These are phyloP conservation scores for Cryptus viduatorius DNA, from an alignment of 2,888 invertebrate species.

Conservation along the genomic window DNA sequence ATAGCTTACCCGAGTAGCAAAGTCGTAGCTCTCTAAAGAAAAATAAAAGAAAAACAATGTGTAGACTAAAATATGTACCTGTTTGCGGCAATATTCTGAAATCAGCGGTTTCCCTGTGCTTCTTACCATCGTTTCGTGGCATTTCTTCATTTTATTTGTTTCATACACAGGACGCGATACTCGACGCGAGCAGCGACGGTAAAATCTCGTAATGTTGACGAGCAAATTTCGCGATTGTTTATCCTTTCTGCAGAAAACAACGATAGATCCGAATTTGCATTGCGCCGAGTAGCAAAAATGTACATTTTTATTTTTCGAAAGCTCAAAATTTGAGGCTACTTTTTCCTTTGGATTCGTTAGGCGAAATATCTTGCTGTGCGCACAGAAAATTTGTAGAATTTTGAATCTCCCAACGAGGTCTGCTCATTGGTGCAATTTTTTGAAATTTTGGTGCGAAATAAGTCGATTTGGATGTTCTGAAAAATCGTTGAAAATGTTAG, in stretches of 20 bases:
- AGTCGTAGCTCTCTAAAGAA: conserved; percentile 59
- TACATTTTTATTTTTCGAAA: neutral
- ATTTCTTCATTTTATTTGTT: conserved; percentile 10
- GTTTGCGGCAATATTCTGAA: conserved; percentile 67
- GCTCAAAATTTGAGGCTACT: neutral
- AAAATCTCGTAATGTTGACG: neutral
- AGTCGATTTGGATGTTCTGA: conserved; percentile 11
- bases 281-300: neutral
- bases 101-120: conserved; percentile 47
- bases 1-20: conserved; percentile 62
- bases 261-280: neutral
- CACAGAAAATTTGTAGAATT: conserved; percentile 11
- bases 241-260: conserved; percentile 13
- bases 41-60: conserved; percentile 42
- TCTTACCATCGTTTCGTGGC: conserved; percentile 1
- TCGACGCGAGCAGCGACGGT: neutral
- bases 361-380: neutral
- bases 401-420: conserved; percentile 29
- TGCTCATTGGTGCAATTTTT: neutral
- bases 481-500: conserved; percentile 1
- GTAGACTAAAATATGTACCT: conserved; percentile 68
- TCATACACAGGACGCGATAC: conserved; percentile 30
- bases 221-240: neutral
- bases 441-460: conserved; percentile 6
- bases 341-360: neutral